Evolutionary conservation across 2,888 invertebrate species (phyloP), one percentile per base, ranked within the genome.

Genomic region (Tetrapedia diversipes): DNA sequence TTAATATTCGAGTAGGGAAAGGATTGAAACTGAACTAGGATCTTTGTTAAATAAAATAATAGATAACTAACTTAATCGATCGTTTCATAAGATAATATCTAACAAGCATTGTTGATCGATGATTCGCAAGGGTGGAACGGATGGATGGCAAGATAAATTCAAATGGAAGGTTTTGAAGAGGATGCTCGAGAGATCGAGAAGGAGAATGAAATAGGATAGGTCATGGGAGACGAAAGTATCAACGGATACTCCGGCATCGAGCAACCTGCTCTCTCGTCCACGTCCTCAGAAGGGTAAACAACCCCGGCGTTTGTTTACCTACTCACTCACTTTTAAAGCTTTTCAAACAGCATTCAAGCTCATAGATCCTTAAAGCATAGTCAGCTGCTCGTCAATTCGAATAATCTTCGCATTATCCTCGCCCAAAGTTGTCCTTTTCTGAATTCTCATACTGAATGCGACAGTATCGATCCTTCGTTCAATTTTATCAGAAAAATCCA

Each of bases 291-390:
- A 80, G 84, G 86, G 86, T 86, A 86, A 86, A 86, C 85, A 86
- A 86, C 82, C 85, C 70, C 81, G 54, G 57, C 67, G 79, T 82
- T 84, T 85, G 83, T 85, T 86, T 86, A 86, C 86, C 67, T 66
- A 77, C 80, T 79, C 81, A 77, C 77, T 84, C 82, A 83, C 83
- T 85, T 86, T 86, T 86, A 85, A 86, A 86, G 86, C 86, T 82
- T 80, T 83, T 79, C 83, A 79, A 83, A 79, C 84, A 49, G 41
- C 66, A 79, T 86, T 86, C 84, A 86, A 85, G 83, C 80, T 83
- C 84, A 86, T 80, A 82, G 83, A 64, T 85, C 80, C 85, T 86
- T 85, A 82, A 85, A 85, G 82, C 54, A 39, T 51, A 57, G 56
- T 61, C 49, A 59, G 37, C 43, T 64, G 43, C 53, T 11, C 32